Evolutionary conservation across 2,888 invertebrate species (phyloP).

Genomic region (Strigamia crassipes): DNA sequence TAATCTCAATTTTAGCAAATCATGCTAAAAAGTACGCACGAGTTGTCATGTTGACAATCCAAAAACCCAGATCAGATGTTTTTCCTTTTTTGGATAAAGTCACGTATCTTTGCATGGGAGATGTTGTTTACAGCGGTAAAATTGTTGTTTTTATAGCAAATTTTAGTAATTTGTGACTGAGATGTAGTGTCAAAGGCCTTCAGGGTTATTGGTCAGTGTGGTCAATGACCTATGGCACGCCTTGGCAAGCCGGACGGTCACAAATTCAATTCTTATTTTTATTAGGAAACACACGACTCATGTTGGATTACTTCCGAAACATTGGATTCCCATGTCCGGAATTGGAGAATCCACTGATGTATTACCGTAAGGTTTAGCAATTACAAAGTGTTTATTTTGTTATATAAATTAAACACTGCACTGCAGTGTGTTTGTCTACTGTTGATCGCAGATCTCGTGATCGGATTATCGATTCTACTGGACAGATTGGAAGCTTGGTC

Average conservation of each 20-base stretch:
- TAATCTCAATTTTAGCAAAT: conserved; percentile 90
- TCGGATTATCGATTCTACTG: conserved; percentile 89
- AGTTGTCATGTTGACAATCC: conserved; percentile 87
- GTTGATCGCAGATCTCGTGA: conserved; percentile 82
- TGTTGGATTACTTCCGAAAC: conserved; percentile 91
- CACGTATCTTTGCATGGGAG: conserved; percentile 78
- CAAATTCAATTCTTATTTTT: not conserved
- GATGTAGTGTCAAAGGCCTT: too few species aligned
- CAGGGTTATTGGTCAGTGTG: too few species aligned
- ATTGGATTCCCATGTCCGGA: conserved; percentile 97
- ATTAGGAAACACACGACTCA: conserved; percentile 83
- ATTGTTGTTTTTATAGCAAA: not conserved
- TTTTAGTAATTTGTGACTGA: too few species aligned
- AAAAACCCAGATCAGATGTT: conserved; percentile 91
- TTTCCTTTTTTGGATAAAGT: conserved; percentile 93
- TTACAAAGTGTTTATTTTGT: not conserved
- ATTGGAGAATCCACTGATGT: conserved; percentile 96
- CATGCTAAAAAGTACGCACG: conserved; percentile 84
- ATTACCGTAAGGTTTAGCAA: conserved; percentile 72
- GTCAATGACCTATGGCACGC: too few species aligned
- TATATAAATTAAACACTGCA: not conserved
- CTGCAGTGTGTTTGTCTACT: conserved; percentile 74
- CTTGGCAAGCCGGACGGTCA: too few species aligned
- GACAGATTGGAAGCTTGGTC: conserved; percentile 87
- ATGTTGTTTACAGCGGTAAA: conserved; percentile 60